Base-by-base conservation (phyloP, 2,888 invertebrate genomes). In the Meandrusa payeni region DNA sequence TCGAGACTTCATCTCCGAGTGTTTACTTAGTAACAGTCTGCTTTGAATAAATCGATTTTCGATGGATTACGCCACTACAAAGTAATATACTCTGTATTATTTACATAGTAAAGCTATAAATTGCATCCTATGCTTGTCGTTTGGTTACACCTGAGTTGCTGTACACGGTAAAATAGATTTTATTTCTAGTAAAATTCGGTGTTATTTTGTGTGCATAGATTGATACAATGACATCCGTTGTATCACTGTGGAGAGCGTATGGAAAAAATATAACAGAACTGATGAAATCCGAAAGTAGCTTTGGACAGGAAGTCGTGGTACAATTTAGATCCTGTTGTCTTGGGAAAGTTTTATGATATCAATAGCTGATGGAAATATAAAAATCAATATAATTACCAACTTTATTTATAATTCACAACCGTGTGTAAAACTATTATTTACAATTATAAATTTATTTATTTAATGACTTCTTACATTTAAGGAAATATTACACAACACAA, bases 21-120 rank as follows among this genome's bases (percentile, higher is more conserved):
- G 70, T 86, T 86, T 86, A 79, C 79, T 81, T 79, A 80, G 83
- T 80, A 83, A 83, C 80, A 83, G 73, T 72, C 74, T 71, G 76
- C 69, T 72, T 79, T 75, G 67, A 73, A 75, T 75, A 76, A 79
- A 79, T 79, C 76, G 76, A 78, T 76, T 82, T 71, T 57, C 54
- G 62, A 66, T 69, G 61, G 63, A 55, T 49, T 48, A 28, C 38
- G 5, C 10, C 10, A 23, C 19, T 23, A 36, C 50, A 49, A 32
- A 46, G 36, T 36, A 56, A 46, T 70, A 60, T 57, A 39, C 49
- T 61, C 63, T 63, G 62, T 59, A 44, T 42, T 41, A 11, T 19
- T 38, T 28, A 33, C 17, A 32, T 17, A 36, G 22, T 41, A 36
- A 31, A 28, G 33, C 10, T 29, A 32, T 50, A 10, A 33, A 27